A percentile compares a stretch with the other conserved stretches of the same genome.
phyloP scores from a whole-genome alignment of 1,140 invertebrate species.

The Dryas iulia region DNA sequence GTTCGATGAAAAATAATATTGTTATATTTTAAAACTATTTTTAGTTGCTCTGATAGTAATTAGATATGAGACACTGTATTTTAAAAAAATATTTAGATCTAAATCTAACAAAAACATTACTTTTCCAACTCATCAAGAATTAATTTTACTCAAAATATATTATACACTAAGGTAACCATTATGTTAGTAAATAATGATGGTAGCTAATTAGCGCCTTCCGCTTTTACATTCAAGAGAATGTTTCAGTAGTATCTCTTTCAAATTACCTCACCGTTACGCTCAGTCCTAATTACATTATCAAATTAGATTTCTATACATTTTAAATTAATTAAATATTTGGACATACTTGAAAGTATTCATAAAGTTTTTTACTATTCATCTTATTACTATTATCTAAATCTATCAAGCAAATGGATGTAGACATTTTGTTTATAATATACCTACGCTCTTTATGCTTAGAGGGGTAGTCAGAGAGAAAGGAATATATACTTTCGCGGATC shows the following conservation, averaged over 20 bases:
- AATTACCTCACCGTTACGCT: neutral
- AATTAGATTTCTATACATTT: neutral
- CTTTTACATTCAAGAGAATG: neutral
- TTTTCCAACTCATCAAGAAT: too few relatives aligned
- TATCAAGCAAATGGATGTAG: too few relatives aligned
- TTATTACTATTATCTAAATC: too few relatives aligned
- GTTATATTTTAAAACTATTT: too few relatives aligned
- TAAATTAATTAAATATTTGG: neutral
- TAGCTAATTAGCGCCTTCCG: neutral
- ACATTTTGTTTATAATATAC: too few relatives aligned
- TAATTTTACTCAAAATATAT: neutral
- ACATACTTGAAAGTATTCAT: neutral
- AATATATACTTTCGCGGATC: too few relatives aligned
- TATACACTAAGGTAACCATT: neutral
- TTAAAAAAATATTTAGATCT: neutral
- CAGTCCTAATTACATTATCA: neutral
- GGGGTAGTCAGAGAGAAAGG: too few relatives aligned
- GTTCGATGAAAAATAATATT: neutral
- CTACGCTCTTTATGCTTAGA: too few relatives aligned
- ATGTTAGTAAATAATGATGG: neutral
- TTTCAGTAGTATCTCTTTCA: neutral
- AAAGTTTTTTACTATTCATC: too few relatives aligned
- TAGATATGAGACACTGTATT: too few relatives aligned
- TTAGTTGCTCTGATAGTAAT: too few relatives aligned
- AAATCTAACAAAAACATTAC: neutral